Evolutionary conservation across 1,140 invertebrate genomes (phyloP), one percentile per base, ranked within the genome.

Genomic region (Megalonaias nervosa): DNA sequence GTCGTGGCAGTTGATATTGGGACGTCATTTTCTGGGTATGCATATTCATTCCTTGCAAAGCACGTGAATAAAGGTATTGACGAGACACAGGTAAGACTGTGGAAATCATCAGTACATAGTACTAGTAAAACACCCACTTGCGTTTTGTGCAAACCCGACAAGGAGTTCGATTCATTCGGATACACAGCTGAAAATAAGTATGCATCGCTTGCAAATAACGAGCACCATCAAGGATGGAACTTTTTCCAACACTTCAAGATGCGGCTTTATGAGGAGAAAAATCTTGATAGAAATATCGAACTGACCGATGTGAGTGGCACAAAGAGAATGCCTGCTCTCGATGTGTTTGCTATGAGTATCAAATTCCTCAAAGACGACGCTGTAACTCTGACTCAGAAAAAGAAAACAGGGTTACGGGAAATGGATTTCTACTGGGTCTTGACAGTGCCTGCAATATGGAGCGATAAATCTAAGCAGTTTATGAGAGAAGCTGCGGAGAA

Each of bases 361-460:
- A 48, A 23, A 3, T 73, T 56, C 15, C 38, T 73, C 61, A 73
- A 73, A 65, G n/a, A 16, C 16, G 69, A n/a, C 21, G 17, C 71
- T 69, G 14, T 76, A 23, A 48, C 69, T 23, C 56, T 66, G 26
- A 16, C 65, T 14, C 16, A 66, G 19, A 15, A 66, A 12, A 74
- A 59, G 55, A 69, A 62, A 31, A 80, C 59, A 31, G 48, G 64
- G 38, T 21, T 73, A 21, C 4, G 23, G 58, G 71, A 73, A 15
- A 57, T 57, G 13, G 61, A 80, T n/a, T 71, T 80, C 14, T n/a
- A 65, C 19, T 80, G 78, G 78, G 67, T 80, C 12, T 26, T 80
- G 11, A 75, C 67, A 14, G 62, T 80, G 5, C 78, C 78, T 60
- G 78, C 72, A 2, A 72, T 80, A 55, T 80, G 72, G 78, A 61